Evolutionary conservation across 1,140 invertebrate species (phyloP), one percentile per base, ranked within the genome.

Genomic region (Aphelenchoides besseyi): DNA sequence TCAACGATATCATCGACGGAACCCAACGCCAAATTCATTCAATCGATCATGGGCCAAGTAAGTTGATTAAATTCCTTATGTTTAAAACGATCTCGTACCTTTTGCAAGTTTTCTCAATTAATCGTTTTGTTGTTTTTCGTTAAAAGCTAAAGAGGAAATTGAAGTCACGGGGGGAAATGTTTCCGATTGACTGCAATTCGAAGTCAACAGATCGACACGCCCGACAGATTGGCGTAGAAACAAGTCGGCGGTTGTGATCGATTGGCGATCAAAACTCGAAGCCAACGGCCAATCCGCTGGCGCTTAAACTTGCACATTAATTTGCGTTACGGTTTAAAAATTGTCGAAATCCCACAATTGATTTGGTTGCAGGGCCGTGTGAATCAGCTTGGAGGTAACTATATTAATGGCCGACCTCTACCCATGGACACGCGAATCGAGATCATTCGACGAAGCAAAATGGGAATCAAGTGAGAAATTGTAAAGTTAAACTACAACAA

Each of bases 361-460:
- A 59, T 59, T 23, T 8, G 5, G 8, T 67, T 64, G 81, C 92
- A 94, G 87, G 92, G 92, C 72, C 89, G 92, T 71, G 91, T 93
- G 75, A 94, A 94, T 86, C 92, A 94, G 86, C 87, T 94, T 48
- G 92, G 92, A 35, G 92, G 92, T 0, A 89, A 92, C 26, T 93
- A 93, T 85, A 94, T 94, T 79, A 94, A 94, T 83, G 92, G 92
- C 0, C 89, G 92, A 3, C 92, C 92, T 28, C 84, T 94, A 57
- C 92, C 92, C n/a, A 92, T 92, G 84, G 91, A 93, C 84, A 92
- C 91, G 64, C 88, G 92, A 30, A 86, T 91, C 68, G 91, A 92
- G 86, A 94, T 94, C 71, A 91, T 94, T 26, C 91, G 93, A 86
- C 90, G 93, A 91, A 91, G 92, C 0, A 91, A 91, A 0, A 89